Conservation (phyloP, 2,113 vertebrate species). For the Antechinus stuartii region DNA sequence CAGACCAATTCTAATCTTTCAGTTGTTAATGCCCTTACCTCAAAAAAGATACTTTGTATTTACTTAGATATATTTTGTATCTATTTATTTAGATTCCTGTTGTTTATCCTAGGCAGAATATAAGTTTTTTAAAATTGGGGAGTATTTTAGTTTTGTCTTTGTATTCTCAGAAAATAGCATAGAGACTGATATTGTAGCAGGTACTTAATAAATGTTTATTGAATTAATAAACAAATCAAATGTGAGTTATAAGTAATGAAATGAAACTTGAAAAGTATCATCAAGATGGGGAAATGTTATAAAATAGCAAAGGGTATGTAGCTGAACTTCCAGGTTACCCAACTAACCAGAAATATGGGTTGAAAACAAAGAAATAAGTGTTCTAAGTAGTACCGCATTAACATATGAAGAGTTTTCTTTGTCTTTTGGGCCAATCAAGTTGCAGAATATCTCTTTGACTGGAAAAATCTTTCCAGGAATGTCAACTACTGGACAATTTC, state of each 20-base stretch:
- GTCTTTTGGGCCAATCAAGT: conserved; percentile 93
- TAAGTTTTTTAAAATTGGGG: background rate
- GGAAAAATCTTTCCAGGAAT: conserved; percentile 95
- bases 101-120: background rate
- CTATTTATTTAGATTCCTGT: background rate
- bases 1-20: background rate
- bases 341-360: conserved; percentile 47
- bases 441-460: conserved; percentile 92
- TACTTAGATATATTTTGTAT: background rate
- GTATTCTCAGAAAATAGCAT: background rate
- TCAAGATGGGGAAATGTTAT: background rate
- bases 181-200: background rate
- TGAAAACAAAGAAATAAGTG: conserved; percentile 51
- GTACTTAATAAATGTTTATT: background rate
- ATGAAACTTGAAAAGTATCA: background rate
- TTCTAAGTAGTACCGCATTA: conserved; percentile 89
- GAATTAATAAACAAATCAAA: conserved; percentile 35
- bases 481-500: conserved; percentile 90
- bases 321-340: conserved; percentile 34
- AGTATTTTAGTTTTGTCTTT: background rate
- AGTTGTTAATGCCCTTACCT: background rate
- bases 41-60: background rate
- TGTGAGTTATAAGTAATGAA: conserved; percentile 18
- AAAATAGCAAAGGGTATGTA: conserved; percentile 11
- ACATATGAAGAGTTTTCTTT: conserved; percentile 90